Conservation (phyloP, 2,888 invertebrate genomes). For the Dysmachus trigonus region DNA sequence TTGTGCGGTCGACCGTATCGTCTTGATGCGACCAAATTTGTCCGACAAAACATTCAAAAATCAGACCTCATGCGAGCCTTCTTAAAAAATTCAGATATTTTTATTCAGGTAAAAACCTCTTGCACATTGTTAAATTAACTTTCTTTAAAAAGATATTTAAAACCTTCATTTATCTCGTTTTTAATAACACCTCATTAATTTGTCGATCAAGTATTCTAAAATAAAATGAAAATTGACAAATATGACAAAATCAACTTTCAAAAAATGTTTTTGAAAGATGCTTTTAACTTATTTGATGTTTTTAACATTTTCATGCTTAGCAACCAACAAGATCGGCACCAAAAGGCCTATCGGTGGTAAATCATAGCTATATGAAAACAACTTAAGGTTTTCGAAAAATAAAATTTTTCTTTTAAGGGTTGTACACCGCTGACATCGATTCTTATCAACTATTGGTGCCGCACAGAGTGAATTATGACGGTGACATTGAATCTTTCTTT, state of each 20-base stretch:
- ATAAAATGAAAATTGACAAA: not conserved
- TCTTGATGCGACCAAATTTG: too few relatives aligned
- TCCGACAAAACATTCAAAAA: too few relatives aligned
- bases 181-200: too few relatives aligned
- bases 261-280: not conserved
- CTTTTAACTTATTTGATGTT: not conserved
- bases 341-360: not conserved
- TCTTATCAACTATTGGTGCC: constrained; percentile 66
- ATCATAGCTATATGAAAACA: not conserved
- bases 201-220: not conserved
- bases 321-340: not conserved
- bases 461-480: constrained; percentile 62
- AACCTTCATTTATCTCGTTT: too few relatives aligned
- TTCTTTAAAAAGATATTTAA: too few relatives aligned
- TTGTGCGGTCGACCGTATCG: too few relatives aligned
- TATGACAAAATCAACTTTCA: not conserved
- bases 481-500: constrained; percentile 64
- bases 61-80: too few relatives aligned
- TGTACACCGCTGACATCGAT: constrained; percentile 65
- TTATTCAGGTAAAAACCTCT: too few relatives aligned
- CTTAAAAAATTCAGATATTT: too few relatives aligned
- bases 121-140: too few relatives aligned
- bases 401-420: constrained; percentile 55
- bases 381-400: not conserved
- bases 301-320: not conserved